A percentile compares a stretch with the other conserved stretches of the same genome.
Conservation (phyloP, 2,113 vertebrate species). For the Ariopsis seemanni region DNA sequence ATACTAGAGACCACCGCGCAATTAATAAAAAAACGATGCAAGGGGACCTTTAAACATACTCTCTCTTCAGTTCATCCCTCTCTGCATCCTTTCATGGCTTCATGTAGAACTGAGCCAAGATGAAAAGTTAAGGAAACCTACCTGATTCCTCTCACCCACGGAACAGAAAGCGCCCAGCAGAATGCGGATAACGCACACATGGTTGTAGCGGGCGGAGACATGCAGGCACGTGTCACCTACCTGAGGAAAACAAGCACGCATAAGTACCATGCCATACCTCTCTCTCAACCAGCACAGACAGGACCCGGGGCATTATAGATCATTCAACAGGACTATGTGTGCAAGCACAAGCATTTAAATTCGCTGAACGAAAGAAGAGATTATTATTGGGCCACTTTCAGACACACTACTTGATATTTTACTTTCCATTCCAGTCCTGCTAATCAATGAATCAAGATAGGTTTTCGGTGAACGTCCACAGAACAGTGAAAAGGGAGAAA, state of each 20-base stretch:
- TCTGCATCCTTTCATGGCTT: neutral
- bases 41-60: no score
- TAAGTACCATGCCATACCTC: neutral
- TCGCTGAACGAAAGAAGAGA: neutral
- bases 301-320: neutral
- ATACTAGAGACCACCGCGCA: no score
- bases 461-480: neutral
- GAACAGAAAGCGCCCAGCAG: constrained; percentile 95
- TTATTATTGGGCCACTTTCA: neutral
- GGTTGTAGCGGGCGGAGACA: constrained; percentile 93
- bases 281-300: constrained; percentile 3
- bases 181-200: constrained; percentile 85
- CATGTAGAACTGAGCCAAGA: neutral
- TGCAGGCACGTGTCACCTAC: constrained; percentile 93
- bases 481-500: neutral
- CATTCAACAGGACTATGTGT: neutral
- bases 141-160: constrained; percentile 92
- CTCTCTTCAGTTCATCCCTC: neutral
- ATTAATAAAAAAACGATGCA: no score
- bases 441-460: neutral
- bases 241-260: constrained; percentile 64
- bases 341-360: neutral
- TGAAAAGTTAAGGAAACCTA: constrained; percentile 68
- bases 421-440: neutral
- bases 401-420: neutral